A percentile compares a stretch with the other conserved stretches of the same genome.
phyloP scores from a whole-genome alignment of 2,113 vertebrate genomes.

The Gnathonemus longibarbis region DNA sequence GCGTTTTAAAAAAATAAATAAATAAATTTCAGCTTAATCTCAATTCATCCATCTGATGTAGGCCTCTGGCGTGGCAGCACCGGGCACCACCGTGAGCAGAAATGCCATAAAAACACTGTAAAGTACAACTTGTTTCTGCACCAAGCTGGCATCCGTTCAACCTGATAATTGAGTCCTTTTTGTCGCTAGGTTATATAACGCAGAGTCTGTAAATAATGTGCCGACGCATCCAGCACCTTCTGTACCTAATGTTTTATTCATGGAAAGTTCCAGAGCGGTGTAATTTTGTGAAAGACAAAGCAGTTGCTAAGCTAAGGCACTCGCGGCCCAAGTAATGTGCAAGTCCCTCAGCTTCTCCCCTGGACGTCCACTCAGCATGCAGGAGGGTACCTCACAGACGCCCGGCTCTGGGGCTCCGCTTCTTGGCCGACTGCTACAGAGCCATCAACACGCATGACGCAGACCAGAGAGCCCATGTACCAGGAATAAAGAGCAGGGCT shows the following conservation, averaged over 20 bases:
- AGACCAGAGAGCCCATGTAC: constrained; percentile 30
- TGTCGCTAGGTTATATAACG: constrained; percentile 56
- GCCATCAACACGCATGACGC: constrained; percentile 39
- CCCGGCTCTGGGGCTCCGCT: constrained; percentile 23
- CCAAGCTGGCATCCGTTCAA: constrained; percentile 36
- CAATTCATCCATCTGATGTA: not conserved
- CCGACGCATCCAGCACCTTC: constrained; percentile 57
- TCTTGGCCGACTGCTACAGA: constrained; percentile 55
- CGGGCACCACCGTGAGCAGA: not conserved
- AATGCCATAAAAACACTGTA: not conserved
- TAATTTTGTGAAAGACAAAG: constrained; percentile 74
- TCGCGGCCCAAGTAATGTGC: constrained; percentile 72
- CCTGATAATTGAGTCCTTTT: constrained; percentile 37
- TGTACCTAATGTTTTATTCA: constrained; percentile 67
- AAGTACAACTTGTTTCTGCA: not conserved
- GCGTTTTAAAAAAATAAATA: not conserved
- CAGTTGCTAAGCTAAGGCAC: constrained; percentile 89
- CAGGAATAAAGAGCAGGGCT: constrained; percentile 19
- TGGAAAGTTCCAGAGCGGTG: constrained; percentile 59
- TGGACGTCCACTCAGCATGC: constrained; percentile 61
- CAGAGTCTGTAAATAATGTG: constrained; percentile 61
- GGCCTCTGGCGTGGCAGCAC: not conserved
- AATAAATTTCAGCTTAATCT: not conserved
- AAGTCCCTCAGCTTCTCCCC: constrained; percentile 59
- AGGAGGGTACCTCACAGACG: constrained; percentile 48